These are phyloP conservation scores for Pygathrix nemaeus DNA, from an alignment of 2,113 vertebrate species.

Conservation along the genomic window DNA sequence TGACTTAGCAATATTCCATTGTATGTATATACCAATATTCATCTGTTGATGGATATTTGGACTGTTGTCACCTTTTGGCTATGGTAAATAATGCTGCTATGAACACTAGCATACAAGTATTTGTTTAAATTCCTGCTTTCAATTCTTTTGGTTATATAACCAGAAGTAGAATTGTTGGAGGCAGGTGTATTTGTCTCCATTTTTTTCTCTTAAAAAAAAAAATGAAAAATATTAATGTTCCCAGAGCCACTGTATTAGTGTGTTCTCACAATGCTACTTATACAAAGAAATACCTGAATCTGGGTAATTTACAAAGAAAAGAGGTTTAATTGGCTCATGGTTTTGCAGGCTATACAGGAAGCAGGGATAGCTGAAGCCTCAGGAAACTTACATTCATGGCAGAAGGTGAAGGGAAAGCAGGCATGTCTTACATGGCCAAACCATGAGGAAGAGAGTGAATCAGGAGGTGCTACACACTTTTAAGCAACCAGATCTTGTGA, in stretches of 20 bases:
- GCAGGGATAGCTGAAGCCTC: too few relatives aligned
- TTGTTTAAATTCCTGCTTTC: neutral
- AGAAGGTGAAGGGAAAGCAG: too few relatives aligned
- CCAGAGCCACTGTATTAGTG: neutral
- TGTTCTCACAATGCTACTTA: too few relatives aligned
- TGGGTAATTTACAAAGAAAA: too few relatives aligned
- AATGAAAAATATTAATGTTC: slow-evolving; percentile 20
- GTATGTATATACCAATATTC: neutral
- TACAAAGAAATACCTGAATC: too few relatives aligned
- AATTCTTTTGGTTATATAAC: neutral
- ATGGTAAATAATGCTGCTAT: neutral
- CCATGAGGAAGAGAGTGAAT: too few relatives aligned
- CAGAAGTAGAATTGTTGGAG: neutral
- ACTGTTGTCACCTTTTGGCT: neutral
- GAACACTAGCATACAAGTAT: neutral
- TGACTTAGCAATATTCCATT: neutral
- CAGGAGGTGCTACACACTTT: too few relatives aligned
- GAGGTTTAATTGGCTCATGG: too few relatives aligned
- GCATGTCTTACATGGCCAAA: too few relatives aligned
- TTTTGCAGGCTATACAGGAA: too few relatives aligned
- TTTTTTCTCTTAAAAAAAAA: neutral
- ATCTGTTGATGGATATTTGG: neutral
- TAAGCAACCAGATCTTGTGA: too few relatives aligned
- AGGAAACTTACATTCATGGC: too few relatives aligned
- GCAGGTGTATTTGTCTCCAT: neutral